These are phyloP conservation scores for Pachydiplax longipennis DNA, from an alignment of 2,888 invertebrate species.

Conservation along the genomic window DNA sequence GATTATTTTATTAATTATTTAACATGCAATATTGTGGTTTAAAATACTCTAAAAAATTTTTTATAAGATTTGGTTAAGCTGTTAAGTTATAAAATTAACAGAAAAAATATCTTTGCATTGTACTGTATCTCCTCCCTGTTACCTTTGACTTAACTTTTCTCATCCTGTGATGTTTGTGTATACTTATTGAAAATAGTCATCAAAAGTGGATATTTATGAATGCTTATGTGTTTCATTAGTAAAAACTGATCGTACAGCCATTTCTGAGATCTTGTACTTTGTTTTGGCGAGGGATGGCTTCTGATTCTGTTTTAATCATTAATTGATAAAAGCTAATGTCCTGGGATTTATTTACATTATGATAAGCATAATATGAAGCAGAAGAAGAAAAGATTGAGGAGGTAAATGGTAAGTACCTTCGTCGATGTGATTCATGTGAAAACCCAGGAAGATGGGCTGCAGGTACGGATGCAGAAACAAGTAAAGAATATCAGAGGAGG, in stretches of 20 bases:
- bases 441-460: conserved; percentile 70
- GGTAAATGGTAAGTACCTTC: conserved; percentile 44
- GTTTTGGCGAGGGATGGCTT: too few species aligned
- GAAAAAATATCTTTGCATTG: conserved; percentile 53
- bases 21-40: too few species aligned
- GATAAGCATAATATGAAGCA: conserved; percentile 47
- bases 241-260: too few species aligned
- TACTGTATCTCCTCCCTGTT: too few species aligned
- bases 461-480: conserved; percentile 56
- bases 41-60: too few species aligned
- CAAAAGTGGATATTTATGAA: neutral
- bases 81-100: conserved; percentile 53
- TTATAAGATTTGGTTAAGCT: too few species aligned
- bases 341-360: conserved; percentile 10
- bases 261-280: neutral
- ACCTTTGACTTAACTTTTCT: neutral
- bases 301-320: neutral
- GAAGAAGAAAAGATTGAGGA: conserved; percentile 36
- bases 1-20: too few species aligned
- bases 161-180: conserved; percentile 48
- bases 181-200: conserved; percentile 47
- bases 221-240: too few species aligned
- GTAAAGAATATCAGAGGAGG: conserved; percentile 50
- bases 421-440: conserved; percentile 61
- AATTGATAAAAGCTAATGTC: neutral